A percentile compares a stretch with the other conserved stretches of the same genome.
Evolutionary conservation across 2,797 vertebrate species (phyloP).

Genomic region (Platyrinchus mystaceus): DNA sequence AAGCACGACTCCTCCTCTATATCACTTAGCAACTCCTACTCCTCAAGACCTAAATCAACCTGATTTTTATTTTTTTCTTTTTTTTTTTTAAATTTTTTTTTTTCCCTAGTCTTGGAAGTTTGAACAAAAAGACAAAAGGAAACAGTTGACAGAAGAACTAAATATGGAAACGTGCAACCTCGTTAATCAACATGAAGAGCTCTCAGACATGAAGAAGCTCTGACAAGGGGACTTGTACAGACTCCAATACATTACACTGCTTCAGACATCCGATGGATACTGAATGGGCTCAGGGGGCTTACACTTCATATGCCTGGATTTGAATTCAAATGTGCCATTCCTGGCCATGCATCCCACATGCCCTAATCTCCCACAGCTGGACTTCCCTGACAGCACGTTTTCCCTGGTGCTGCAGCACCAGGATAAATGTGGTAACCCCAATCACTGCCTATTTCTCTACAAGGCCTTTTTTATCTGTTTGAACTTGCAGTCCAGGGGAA

Average conservation of each 20-base stretch:
- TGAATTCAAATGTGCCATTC: background rate
- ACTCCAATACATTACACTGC: background rate
- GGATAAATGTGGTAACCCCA: background rate
- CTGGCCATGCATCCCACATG: background rate
- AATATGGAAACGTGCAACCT: slow-evolving; percentile 3
- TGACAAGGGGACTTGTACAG: background rate
- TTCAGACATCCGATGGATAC: background rate
- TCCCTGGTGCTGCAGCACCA: background rate
- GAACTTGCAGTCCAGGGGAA: background rate
- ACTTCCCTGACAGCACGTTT: background rate
- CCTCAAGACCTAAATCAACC: background rate
- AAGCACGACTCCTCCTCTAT: background rate
- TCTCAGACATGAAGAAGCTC: background rate
- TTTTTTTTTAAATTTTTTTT: background rate
- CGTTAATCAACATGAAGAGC: background rate
- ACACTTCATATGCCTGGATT: background rate
- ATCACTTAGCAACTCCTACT: slow-evolving; percentile 4
- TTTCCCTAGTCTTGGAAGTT: background rate
- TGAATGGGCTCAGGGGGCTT: background rate
- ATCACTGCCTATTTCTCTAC: background rate
- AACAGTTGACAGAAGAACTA: slow-evolving; percentile 13
- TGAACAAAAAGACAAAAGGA: slow-evolving; percentile 13
- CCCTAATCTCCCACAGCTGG: background rate
- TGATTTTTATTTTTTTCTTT: background rate
- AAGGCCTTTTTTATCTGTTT: background rate